Evolutionary conservation across 2,113 vertebrate genomes (phyloP).

Genomic region (Pachyramphus minor): DNA sequence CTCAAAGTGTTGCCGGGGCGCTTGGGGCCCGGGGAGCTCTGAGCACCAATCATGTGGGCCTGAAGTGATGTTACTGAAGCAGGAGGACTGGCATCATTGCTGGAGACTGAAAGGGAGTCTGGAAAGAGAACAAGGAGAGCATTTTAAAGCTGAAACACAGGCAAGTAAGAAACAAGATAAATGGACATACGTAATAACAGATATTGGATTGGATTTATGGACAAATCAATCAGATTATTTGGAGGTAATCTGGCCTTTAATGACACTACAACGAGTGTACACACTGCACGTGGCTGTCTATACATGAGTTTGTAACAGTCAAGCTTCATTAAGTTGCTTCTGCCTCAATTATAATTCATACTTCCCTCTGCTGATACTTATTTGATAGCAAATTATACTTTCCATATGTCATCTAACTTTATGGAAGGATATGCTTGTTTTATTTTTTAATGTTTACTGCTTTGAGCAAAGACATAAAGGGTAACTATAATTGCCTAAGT

Average conservation of each 20-base stretch:
- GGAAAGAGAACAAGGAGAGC: neutral
- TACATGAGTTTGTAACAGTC: neutral
- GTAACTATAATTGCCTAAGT: neutral
- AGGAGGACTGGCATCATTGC: constrained; percentile 89
- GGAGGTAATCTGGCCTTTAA: neutral
- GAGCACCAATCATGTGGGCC: constrained; percentile 88
- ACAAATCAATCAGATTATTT: neutral
- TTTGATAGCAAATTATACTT: neutral
- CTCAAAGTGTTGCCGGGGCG: constrained; percentile 95
- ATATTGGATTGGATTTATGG: neutral
- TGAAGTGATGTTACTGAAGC: constrained; percentile 91
- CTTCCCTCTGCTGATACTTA: neutral
- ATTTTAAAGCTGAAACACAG: neutral
- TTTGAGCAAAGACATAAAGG: neutral
- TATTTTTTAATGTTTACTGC: neutral
- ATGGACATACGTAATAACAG: fast-evolving
- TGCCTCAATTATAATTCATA: neutral
- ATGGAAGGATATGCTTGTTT: neutral
- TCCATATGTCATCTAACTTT: neutral
- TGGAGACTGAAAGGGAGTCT: constrained; percentile 96
- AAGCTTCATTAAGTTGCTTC: neutral
- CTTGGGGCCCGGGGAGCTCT: constrained; percentile 94
- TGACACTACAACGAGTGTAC: neutral
- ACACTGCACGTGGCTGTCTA: neutral
- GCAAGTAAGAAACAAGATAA: neutral